Percentiles rank a stretch among this genome's conserved stretches.
These are phyloP conservation scores for Petaurus breviceps DNA, from an alignment of 2,113 vertebrate genomes.

Conservation along the genomic window DNA sequence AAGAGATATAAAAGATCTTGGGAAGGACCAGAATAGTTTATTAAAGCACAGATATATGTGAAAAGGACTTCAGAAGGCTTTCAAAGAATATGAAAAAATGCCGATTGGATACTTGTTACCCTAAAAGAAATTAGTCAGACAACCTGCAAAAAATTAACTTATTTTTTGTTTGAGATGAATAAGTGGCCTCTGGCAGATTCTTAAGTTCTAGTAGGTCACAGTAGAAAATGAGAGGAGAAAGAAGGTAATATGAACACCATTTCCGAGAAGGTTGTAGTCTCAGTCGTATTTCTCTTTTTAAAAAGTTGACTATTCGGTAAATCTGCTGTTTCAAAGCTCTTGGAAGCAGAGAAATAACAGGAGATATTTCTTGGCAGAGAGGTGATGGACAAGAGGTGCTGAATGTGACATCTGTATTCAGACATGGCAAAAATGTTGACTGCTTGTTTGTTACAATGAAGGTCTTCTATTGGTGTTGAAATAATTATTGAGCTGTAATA, in stretches of 20 bases:
- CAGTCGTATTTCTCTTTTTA: background rate
- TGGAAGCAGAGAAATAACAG: constrained; percentile 36
- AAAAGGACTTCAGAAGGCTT: background rate
- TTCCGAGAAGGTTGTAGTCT: background rate
- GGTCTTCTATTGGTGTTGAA: background rate
- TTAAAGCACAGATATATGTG: background rate
- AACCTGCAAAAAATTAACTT: background rate
- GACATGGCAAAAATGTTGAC: background rate
- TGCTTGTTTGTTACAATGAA: background rate
- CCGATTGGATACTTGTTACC: background rate
- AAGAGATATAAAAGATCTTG: background rate
- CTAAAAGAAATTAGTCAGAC: background rate
- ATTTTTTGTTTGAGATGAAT: background rate
- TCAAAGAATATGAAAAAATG: background rate
- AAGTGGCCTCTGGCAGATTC: background rate
- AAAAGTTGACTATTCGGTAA: constrained; percentile 41
- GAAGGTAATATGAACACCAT: background rate
- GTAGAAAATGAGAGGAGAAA: background rate
- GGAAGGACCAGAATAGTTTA: background rate
- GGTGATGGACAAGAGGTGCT: background rate
- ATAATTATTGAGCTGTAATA: background rate
- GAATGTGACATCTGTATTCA: background rate
- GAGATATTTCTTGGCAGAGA: background rate
- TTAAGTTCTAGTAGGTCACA: background rate
- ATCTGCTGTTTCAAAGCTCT: constrained; percentile 41